Evolutionary conservation across 1,140 invertebrate genomes (phyloP), one percentile per base, ranked within the genome.

Genomic region (Mizuhopecten yessoensis): DNA sequence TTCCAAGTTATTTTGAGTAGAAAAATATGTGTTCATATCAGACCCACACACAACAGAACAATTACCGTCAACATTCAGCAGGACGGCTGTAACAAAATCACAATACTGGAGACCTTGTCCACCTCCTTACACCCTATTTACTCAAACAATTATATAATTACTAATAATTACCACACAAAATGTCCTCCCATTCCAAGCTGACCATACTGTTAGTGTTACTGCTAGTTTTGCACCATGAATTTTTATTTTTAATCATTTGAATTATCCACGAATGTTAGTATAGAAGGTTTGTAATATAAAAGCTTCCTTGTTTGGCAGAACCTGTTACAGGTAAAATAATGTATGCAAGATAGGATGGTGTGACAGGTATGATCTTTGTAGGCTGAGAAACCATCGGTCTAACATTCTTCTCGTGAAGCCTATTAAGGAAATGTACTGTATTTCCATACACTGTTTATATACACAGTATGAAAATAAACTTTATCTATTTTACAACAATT

Each of bases 151-250:
- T n/a, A n/a, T n/a, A n/a, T n/a, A n/a, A n/a, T 36, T 36, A 23
- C 9, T 39, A 39, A 87, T 36, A 15, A 87, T 87, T 87, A 87
- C 34, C 87, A 87, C 23, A 39, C 36, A 36, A 88, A 45, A 39
- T 36, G 3, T 33, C 36, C n/a, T 10, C 13, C 9, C 87, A 36
- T 42, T 45, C 34, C n/a, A 36, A 45, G 23, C 29, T n/a, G 17
- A 45, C 42, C n/a, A 39, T 33, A 88, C 15, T 39, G 29, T 88
- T 39, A n/a, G n/a, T 39, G 5, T 88, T 39, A 34, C 13, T 7
- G 23, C 34, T 29, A 75, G 23, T 11, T 75, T 75, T 75, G 57
- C 9, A 75, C n/a, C 57, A 75, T 7, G n/a, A 17, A 75, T 75
- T 75, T 75, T n/a, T 29, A 75, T 29, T 75, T 75, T 39, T 9